These are phyloP conservation scores for Osedax fenrisi DNA, from an alignment of 2,888 invertebrate species.

Conservation along the genomic window DNA sequence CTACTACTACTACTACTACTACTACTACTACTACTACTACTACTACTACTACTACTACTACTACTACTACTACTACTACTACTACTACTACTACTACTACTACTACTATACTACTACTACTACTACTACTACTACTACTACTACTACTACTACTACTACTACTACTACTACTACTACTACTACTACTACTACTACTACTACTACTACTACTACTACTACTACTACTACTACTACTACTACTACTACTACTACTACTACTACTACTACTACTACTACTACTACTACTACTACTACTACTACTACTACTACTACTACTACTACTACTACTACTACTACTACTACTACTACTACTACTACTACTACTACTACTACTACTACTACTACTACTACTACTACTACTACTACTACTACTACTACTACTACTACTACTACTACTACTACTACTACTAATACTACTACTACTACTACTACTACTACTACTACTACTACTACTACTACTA, in stretches of 20 bases:
- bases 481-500: neutral
- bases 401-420: constrained; percentile 2
- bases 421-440: neutral
- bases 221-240: constrained; percentile 2
- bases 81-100: constrained; percentile 3
- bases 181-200: neutral
- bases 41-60: neutral
- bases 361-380: neutral
- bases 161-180: neutral
- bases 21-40: no score
- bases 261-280: constrained; percentile 2
- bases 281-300: neutral
- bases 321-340: neutral
- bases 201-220: constrained; percentile 2
- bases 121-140: neutral
- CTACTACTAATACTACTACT: no score
- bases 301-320: neutral
- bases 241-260: neutral
- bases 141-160: constrained; percentile 2
- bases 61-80: neutral
- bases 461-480: neutral
- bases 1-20: no score
- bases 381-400: neutral
- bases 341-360: neutral
- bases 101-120: no score